Base-by-base conservation (phyloP, 2,113 vertebrate species). In the Apteryx mantelli region DNA sequence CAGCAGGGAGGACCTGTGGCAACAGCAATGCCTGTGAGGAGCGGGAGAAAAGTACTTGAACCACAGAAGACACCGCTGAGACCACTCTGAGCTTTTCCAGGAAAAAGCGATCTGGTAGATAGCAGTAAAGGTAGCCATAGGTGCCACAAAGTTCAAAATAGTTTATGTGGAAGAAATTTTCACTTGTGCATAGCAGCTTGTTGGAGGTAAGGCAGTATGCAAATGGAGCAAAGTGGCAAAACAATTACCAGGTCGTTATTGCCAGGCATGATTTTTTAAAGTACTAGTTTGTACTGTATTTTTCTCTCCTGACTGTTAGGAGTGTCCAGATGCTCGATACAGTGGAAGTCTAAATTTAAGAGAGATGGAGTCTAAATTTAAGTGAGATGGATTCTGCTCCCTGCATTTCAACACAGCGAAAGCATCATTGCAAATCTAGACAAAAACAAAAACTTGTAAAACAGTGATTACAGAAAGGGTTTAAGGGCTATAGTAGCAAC, bases 1-100 rank as follows among this genome's bases (percentile, higher is more conserved):
- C 36, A 1, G 42, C 2, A 17, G 4, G 52, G 2, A 3, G 64
- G 18, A 18, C 8, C 2, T 34, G 42, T 2, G n/a, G 28, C 42
- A 3, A 4, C 2, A 34, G 61, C 26, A 14, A 4, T 16, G 20
- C 21, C 61, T 20, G 26, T 3, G 21, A 68, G 50, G 10, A 21
- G 56, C 56, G 10, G 14, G 30, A 44, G 20, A 21, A 17, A n/a
- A 24, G 24, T 13, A 10, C 13, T 40, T 7, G 19, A 28, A 12
- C 6, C 44, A 48, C n/a, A 6, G n/a, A 13, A 65, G 22, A 44
- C 2, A 2, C 28, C 2, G 8, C 64, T 30, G 8, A n/a, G 34
- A 36, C 52, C 17, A 44, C 36, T 6, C 20, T 1, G 36, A 32
- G 50, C 14, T 60, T 32, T 22, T 7, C 13, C 58, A n/a, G 68